Evolutionary conservation across 2,113 vertebrate genomes (phyloP).

Genomic region (Hepsetus odoe): DNA sequence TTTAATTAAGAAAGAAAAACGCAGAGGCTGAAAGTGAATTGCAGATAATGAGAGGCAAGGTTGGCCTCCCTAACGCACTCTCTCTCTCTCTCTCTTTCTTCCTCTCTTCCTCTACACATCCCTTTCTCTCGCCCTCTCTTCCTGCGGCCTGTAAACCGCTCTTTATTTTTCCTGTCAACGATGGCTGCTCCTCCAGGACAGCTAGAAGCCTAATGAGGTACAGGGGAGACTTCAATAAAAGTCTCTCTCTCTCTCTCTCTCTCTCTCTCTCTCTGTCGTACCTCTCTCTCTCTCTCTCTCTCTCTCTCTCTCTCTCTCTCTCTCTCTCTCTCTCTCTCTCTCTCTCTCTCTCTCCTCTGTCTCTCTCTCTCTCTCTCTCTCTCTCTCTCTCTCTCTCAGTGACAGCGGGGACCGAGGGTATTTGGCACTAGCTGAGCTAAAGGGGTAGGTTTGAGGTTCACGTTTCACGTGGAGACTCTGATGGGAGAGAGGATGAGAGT

Average conservation of each 20-base stretch:
- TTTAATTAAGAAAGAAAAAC: slow-evolving; percentile 54
- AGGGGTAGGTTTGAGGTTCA: slow-evolving; percentile 24
- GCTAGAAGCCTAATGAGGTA: slow-evolving; percentile 63
- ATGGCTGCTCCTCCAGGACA: slow-evolving; percentile 57
- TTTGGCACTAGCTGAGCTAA: slow-evolving; percentile 27
- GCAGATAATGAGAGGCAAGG: slow-evolving; percentile 55
- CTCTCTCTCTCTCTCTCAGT: slow-evolving; percentile 6
- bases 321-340: slow-evolving; percentile 27
- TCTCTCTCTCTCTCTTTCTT: slow-evolving; percentile 30
- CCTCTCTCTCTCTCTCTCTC: slow-evolving; percentile 1
- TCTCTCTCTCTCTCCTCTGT: slow-evolving; percentile 23
- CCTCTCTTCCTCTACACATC: neutral
- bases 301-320: slow-evolving; percentile 13
- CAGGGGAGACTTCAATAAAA: slow-evolving; percentile 51
- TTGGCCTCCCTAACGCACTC: slow-evolving; percentile 37
- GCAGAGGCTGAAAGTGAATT: slow-evolving; percentile 52
- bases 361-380: slow-evolving; percentile 7
- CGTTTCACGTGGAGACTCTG: slow-evolving; percentile 18
- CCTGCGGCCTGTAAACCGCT: slow-evolving; percentile 40
- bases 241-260: slow-evolving; percentile 26
- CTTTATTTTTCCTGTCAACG: slow-evolving; percentile 61
- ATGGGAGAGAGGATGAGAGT: slow-evolving; percentile 20
- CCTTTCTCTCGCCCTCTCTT: slow-evolving; percentile 1
- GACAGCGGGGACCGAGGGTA: slow-evolving; percentile 26
- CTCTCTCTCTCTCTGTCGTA: slow-evolving; percentile 28